Conservation (phyloP, 2,113 vertebrate species). For the Hippolais icterina region DNA sequence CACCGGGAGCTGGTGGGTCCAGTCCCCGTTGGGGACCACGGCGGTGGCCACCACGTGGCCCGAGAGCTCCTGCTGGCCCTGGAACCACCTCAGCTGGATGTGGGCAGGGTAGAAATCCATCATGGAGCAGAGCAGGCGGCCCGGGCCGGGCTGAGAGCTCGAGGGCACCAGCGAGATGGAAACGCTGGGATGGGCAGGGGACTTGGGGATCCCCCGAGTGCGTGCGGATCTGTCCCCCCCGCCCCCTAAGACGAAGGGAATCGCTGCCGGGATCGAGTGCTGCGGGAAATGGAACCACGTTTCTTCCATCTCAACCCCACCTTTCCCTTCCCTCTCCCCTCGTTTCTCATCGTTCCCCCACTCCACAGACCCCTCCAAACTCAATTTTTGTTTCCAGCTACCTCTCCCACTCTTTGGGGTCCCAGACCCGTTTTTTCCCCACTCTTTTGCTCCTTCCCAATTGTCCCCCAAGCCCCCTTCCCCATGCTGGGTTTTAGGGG, state of each 20-base stretch:
- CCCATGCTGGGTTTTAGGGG: background rate
- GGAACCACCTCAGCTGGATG: background rate
- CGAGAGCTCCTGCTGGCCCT: background rate
- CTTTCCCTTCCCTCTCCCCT: too few relatives aligned
- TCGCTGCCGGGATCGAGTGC: too few relatives aligned
- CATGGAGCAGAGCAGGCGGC: background rate
- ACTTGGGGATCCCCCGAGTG: too few relatives aligned
- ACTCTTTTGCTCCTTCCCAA: too few relatives aligned
- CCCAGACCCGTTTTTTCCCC: background rate
- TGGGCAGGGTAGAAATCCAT: background rate
- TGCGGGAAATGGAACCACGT: too few relatives aligned
- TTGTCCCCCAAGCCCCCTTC: fast-evolving
- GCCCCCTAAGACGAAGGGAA: too few relatives aligned
- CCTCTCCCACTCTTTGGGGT: background rate
- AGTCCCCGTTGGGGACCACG: background rate
- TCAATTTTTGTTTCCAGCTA: too few relatives aligned
- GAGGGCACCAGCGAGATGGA: background rate
- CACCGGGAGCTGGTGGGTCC: background rate
- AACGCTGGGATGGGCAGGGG: background rate
- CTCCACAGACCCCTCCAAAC: too few relatives aligned
- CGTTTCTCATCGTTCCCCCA: too few relatives aligned
- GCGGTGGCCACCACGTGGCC: background rate
- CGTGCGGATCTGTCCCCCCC: too few relatives aligned
- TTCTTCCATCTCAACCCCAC: too few relatives aligned
- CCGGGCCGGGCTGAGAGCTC: background rate